Conservation (phyloP, 2,888 invertebrate genomes). For the Aricia artaxerxes region DNA sequence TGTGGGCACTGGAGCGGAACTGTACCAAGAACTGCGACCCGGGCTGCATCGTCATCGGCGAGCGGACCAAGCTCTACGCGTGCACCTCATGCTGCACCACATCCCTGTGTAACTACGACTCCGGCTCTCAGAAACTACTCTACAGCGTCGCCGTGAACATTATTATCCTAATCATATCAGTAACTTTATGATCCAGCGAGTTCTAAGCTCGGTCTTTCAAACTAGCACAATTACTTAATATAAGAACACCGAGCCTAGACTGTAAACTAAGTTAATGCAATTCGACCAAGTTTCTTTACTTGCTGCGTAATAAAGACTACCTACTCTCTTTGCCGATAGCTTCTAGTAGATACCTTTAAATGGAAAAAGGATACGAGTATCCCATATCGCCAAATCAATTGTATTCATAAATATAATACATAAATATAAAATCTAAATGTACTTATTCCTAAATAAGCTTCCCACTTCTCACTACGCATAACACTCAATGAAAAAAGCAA, state of each 20-base stretch:
- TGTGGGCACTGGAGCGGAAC: slow-evolving; percentile 92
- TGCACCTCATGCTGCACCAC: slow-evolving; percentile 92
- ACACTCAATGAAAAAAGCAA: too few relatives aligned
- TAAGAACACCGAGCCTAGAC: background rate
- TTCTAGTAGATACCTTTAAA: background rate
- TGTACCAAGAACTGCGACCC: slow-evolving; percentile 92
- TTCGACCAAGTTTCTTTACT: background rate
- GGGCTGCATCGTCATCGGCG: slow-evolving; percentile 94
- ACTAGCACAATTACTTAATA: background rate
- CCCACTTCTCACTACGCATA: too few relatives aligned
- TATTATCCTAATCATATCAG: slow-evolving; percentile 32
- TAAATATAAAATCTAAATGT: too few relatives aligned
- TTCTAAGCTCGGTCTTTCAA: background rate
- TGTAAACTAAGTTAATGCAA: background rate
- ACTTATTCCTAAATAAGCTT: too few relatives aligned
- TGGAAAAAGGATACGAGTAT: too few relatives aligned
- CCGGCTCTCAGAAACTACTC: slow-evolving; percentile 54
- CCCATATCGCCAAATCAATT: background rate
- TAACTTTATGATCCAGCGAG: slow-evolving; percentile 24
- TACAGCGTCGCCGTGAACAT: slow-evolving; percentile 30
- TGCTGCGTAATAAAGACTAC: background rate
- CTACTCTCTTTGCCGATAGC: background rate
- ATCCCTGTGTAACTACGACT: slow-evolving; percentile 89
- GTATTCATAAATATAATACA: too few relatives aligned
- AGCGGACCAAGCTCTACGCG: slow-evolving; percentile 92